Conservation (phyloP, 30 jellyfish, hydroid and myxozoan species). For the Morbakka virulenta region DNA sequence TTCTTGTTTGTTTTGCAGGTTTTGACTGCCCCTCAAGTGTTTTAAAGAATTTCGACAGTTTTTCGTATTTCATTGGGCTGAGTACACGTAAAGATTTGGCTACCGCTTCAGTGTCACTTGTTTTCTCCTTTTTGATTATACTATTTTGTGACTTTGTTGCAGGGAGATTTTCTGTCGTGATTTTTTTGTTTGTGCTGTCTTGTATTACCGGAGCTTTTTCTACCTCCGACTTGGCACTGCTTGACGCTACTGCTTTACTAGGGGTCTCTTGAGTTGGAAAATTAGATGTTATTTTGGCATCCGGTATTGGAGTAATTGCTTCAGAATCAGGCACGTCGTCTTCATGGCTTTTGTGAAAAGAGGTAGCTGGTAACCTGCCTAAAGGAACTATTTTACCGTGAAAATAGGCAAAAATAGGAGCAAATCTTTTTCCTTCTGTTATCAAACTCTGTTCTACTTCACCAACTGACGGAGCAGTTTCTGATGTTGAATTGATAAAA, state of each 20-base stretch:
- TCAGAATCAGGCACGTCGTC: conserved; percentile 33
- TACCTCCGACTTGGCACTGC: conserved; percentile 10
- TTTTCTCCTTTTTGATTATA: neutral
- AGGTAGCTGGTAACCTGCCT: conserved; percentile 80
- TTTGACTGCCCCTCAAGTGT: conserved; percentile 29
- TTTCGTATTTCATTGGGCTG: conserved; percentile 22
- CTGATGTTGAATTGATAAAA: conserved; percentile 3
- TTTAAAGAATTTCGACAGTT: conserved; percentile 46
- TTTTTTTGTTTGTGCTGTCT: neutral
- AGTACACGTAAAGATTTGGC: conserved; percentile 7
- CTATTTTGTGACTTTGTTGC: neutral
- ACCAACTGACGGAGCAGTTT: conserved; percentile 54
- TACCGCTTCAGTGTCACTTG: neutral
- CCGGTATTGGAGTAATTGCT: neutral
- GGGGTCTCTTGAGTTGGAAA: conserved; percentile 1
- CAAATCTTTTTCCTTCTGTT: conserved; percentile 65
- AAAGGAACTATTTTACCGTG: conserved; percentile 93
- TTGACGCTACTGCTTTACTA: neutral
- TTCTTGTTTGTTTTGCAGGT: conserved; percentile 26
- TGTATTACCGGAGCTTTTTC: neutral
- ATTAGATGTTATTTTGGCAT: neutral
- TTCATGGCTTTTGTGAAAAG: conserved; percentile 78
- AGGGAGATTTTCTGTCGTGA: conserved; percentile 2
- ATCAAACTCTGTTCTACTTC: conserved; percentile 40
- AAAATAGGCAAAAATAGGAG: conserved; percentile 85